Evolutionary conservation across 2,797 vertebrate species (phyloP).

Genomic region (Orestias chungarensis): DNA sequence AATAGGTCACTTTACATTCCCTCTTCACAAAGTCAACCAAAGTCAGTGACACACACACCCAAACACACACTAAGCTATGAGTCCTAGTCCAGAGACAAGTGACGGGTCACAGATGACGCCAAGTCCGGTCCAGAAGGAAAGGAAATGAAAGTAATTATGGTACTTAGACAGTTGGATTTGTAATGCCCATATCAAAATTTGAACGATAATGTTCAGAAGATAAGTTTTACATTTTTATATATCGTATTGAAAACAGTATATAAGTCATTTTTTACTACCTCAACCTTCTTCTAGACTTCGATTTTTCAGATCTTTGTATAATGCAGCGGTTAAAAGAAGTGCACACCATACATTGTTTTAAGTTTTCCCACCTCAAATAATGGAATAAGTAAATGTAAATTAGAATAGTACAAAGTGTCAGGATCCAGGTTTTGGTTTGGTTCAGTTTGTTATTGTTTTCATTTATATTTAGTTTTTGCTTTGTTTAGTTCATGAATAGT

Average conservation of each 20-base stretch:
- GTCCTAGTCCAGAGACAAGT: slow-evolving; percentile 28
- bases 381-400: no score
- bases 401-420: no score
- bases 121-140: neutral
- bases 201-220: neutral
- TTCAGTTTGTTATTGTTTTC: no score
- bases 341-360: neutral
- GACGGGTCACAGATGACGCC: slow-evolving; percentile 47
- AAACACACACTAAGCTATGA: neutral
- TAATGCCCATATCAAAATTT: neutral
- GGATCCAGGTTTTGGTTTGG: no score
- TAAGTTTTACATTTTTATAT: neutral
- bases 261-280: neutral
- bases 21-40: slow-evolving; percentile 6
- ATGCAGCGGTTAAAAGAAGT: neutral
- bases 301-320: neutral
- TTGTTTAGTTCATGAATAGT: no score
- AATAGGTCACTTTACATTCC: neutral
- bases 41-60: slow-evolving; percentile 3
- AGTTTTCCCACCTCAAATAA: neutral
- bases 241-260: neutral
- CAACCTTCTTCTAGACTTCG: neutral
- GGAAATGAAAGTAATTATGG: neutral
- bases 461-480: no score
- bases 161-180: neutral